These are phyloP conservation scores for Phrynocephalus versicolor DNA, from an alignment of 2,113 vertebrate genomes.

Conservation along the genomic window DNA sequence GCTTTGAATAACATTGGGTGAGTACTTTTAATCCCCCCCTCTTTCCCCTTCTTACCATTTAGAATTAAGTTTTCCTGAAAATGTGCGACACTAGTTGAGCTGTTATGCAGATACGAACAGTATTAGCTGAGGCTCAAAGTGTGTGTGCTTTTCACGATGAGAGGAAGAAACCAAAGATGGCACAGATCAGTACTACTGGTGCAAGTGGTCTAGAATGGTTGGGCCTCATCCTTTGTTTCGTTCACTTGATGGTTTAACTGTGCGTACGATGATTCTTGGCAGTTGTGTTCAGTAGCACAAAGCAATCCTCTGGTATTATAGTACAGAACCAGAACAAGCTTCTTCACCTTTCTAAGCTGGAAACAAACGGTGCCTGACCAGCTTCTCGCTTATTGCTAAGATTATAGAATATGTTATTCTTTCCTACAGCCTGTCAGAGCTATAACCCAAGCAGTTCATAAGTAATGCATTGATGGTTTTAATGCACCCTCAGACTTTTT, in stretches of 20 bases:
- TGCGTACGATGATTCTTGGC: fast-evolving
- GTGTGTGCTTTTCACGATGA: not conserved
- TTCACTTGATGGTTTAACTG: not conserved
- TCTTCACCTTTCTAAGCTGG: not conserved
- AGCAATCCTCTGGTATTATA: not conserved
- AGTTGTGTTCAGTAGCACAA: fast-evolving
- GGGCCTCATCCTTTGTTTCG: not conserved
- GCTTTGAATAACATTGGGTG: conserved; percentile 68
- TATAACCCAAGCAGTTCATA: not conserved
- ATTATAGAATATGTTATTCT: not conserved
- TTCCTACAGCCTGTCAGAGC: not conserved
- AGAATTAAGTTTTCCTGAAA: not conserved
- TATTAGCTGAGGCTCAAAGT: not conserved
- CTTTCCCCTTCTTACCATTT: conserved; percentile 7
- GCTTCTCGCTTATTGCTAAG: fast-evolving
- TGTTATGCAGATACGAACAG: not conserved
- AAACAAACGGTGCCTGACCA: fast-evolving
- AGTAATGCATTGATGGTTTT: not conserved
- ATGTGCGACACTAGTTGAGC: not conserved
- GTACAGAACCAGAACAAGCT: not conserved
- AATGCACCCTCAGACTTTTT: not conserved
- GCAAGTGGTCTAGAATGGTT: not conserved
- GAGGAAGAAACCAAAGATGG: not conserved
- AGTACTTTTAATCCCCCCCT: conserved; percentile 69
- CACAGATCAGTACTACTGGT: not conserved